These are phyloP conservation scores for Zaprionus camerounensis DNA, from an alignment of 1,140 invertebrate species.

Conservation along the genomic window DNA sequence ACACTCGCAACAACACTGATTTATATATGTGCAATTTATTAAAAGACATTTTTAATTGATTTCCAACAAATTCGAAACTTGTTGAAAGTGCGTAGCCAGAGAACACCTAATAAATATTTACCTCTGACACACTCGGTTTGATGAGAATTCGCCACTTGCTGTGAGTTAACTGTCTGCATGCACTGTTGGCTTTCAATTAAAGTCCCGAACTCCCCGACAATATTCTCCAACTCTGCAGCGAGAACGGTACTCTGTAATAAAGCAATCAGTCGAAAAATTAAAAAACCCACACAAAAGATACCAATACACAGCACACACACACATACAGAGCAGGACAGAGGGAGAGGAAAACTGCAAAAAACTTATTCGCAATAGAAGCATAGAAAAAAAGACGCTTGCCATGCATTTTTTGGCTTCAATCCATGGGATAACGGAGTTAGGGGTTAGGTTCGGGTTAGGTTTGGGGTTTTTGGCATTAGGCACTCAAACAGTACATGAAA, in stretches of 20 bases:
- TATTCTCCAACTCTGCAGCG: background rate
- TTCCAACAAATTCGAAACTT: constrained; percentile 14
- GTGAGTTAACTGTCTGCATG: background rate
- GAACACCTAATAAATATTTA: background rate
- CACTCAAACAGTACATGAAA: constrained; percentile 45
- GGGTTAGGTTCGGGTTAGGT: constrained; percentile 31
- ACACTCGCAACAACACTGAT: background rate
- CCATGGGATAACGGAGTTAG: constrained; percentile 33
- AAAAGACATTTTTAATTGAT: constrained; percentile 40
- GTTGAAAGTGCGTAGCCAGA: background rate
- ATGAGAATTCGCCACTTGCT: background rate
- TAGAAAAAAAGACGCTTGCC: constrained; percentile 31
- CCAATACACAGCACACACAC: constrained; percentile 16
- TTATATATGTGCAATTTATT: constrained; percentile 47
- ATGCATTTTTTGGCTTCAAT: constrained; percentile 47
- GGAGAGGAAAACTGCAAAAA: background rate
- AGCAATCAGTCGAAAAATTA: constrained; percentile 64
- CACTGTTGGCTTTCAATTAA: constrained; percentile 37
- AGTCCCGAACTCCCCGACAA: background rate
- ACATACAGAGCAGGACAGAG: background rate
- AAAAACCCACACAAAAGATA: constrained; percentile 57
- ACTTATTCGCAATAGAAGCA: constrained; percentile 15
- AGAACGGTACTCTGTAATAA: constrained; percentile 45
- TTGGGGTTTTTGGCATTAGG: constrained; percentile 43
- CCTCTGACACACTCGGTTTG: background rate